Conservation (phyloP, 1,140 invertebrate species). For the Trichonephila inaurata region DNA sequence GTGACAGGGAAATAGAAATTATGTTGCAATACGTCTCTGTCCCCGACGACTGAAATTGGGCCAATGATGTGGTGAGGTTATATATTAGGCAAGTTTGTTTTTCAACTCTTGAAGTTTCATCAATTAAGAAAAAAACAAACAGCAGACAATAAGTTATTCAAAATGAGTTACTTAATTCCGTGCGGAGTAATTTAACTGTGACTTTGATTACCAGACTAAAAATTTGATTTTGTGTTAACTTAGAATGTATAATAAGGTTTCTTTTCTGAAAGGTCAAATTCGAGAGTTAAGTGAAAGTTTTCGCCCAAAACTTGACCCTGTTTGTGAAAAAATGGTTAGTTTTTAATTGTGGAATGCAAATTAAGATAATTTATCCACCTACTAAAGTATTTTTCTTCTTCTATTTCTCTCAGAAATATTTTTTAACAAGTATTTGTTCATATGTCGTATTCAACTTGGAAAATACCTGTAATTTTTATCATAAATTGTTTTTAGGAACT, state of each 20-base stretch:
- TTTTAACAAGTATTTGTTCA: no score
- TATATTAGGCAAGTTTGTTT: neutral
- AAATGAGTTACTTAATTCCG: neutral
- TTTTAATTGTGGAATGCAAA: neutral
- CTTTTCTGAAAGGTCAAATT: neutral
- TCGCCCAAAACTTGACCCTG: neutral
- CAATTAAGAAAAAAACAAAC: constrained; percentile 11
- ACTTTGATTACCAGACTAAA: neutral
- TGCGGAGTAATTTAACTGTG: neutral
- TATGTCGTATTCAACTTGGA: no score
- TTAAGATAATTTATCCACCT: neutral
- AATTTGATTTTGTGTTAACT: neutral
- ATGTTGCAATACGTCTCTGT: neutral
- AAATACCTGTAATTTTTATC: no score
- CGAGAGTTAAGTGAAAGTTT: neutral
- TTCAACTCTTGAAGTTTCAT: neutral
- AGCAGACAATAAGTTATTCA: neutral
- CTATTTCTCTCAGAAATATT: no score
- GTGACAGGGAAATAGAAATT: neutral
- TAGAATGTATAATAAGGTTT: neutral
- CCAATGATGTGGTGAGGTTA: constrained; percentile 30
- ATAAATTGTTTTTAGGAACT: no score
- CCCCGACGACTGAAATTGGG: neutral
- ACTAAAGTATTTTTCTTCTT: neutral
- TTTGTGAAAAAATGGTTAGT: neutral